These are phyloP conservation scores for Pristis pectinata DNA, from an alignment of 2,797 vertebrate species.

Conservation along the genomic window DNA sequence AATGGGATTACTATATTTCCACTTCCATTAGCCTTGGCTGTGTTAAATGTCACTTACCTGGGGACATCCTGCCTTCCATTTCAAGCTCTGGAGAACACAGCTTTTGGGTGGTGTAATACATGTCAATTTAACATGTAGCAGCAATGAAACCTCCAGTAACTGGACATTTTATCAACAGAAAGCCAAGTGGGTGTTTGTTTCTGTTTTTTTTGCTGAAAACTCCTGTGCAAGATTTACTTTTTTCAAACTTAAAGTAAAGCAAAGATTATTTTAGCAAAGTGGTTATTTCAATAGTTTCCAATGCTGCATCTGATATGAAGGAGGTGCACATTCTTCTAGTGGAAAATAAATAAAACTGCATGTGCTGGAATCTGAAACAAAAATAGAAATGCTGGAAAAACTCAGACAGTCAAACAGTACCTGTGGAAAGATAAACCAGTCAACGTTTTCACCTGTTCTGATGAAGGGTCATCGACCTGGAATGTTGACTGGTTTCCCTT, in stretches of 20 bases:
- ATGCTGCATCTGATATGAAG: too few species aligned
- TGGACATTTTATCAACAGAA: not conserved
- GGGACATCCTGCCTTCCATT: conserved; percentile 14
- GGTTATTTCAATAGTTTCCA: not conserved
- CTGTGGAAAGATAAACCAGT: too few species aligned
- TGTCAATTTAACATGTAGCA: not conserved
- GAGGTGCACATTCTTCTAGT: not conserved
- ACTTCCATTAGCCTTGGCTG: conserved; percentile 27
- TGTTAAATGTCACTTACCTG: conserved; percentile 35
- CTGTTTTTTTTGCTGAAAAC: too few species aligned
- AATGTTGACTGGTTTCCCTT: too few species aligned
- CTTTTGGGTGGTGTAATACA: not conserved
- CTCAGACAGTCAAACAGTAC: too few species aligned
- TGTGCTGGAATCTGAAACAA: too few species aligned
- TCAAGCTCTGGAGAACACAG: not conserved
- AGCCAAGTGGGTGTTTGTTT: not conserved
- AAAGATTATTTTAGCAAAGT: not conserved
- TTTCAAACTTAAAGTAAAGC: not conserved
- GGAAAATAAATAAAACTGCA: too few species aligned
- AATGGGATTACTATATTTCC: conserved; percentile 36
- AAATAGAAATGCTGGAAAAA: too few species aligned
- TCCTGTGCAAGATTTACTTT: not conserved
- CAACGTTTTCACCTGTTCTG: too few species aligned
- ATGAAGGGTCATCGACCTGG: too few species aligned
- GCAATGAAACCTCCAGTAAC: not conserved